phyloP scores from a whole-genome alignment of 2,888 invertebrate species.

The Idaea aversata region DNA sequence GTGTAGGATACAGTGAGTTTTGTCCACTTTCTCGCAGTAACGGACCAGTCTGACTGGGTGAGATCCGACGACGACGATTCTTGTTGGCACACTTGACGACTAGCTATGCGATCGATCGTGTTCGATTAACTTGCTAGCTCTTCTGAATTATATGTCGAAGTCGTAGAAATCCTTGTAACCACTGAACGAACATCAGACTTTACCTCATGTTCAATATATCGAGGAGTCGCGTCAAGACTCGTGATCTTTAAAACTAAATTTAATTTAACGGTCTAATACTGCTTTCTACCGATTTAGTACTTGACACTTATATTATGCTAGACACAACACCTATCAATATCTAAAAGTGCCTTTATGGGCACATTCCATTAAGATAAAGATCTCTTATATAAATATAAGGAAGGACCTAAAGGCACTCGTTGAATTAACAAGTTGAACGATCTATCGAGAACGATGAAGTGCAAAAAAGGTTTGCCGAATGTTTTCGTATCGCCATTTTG shows the following conservation, averaged over 20 bases:
- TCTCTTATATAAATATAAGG: background rate
- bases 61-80: constrained; percentile 24
- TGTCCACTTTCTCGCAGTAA: constrained; percentile 53
- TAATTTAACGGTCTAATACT: background rate
- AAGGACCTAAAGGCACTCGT: constrained; percentile 12
- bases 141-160: background rate
- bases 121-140: constrained; percentile 19
- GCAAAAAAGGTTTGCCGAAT: constrained; percentile 45
- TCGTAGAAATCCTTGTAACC: background rate
- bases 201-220: background rate
- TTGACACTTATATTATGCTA: constrained; percentile 4
- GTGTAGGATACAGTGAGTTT: constrained; percentile 24
- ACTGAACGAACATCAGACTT: background rate
- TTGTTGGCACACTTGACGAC: background rate
- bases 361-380: constrained; percentile 14
- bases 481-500: constrained; percentile 44
- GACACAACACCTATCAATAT: constrained; percentile 20
- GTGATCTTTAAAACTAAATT: background rate
- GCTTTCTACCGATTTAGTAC: background rate
- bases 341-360: constrained; percentile 15
- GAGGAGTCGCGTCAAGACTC: background rate
- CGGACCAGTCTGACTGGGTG: constrained; percentile 39
- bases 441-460: constrained; percentile 32
- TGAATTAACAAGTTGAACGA: constrained; percentile 25
- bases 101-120: constrained; percentile 21